Evolutionary conservation across 2,888 invertebrate genomes (phyloP).

Genomic region (Rhamnusium bicolor): DNA sequence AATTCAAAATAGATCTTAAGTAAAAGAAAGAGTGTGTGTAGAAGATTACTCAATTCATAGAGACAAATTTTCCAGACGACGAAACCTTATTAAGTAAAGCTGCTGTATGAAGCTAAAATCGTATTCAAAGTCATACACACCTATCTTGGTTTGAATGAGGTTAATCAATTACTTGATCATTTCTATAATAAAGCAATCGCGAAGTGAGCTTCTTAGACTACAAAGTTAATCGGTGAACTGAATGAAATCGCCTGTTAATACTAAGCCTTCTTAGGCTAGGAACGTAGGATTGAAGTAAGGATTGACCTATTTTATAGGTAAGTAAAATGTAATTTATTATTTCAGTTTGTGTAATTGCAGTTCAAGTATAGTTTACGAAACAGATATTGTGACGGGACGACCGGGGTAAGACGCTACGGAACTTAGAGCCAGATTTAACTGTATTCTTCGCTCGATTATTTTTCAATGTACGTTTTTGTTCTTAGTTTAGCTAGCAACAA

Average conservation of each 20-base stretch:
- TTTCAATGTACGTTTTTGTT: too few relatives aligned
- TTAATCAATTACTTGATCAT: constrained; percentile 65
- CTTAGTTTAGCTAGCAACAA: too few relatives aligned
- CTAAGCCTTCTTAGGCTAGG: constrained; percentile 27
- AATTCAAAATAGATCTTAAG: neutral
- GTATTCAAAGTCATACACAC: constrained; percentile 59
- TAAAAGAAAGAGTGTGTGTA: constrained; percentile 31
- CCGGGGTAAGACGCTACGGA: too few relatives aligned
- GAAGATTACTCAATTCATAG: constrained; percentile 42
- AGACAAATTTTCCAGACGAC: constrained; percentile 54
- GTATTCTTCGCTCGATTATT: too few relatives aligned
- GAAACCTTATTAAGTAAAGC: constrained; percentile 54
- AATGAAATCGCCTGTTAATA: constrained; percentile 56
- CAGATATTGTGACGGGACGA: too few relatives aligned
- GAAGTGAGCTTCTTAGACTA: constrained; percentile 40
- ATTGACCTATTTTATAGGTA: constrained; percentile 4
- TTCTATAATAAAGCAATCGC: constrained; percentile 53
- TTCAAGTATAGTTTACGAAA: too few relatives aligned
- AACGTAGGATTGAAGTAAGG: constrained; percentile 5
- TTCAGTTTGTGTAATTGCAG: neutral
- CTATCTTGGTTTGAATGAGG: constrained; percentile 59
- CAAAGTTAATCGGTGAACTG: constrained; percentile 59
- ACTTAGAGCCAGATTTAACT: too few relatives aligned
- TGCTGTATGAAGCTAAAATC: constrained; percentile 55
- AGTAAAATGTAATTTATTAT: constrained; percentile 7